Evolutionary conservation across 2,113 vertebrate genomes (phyloP).

Genomic region (Progne subis): DNA sequence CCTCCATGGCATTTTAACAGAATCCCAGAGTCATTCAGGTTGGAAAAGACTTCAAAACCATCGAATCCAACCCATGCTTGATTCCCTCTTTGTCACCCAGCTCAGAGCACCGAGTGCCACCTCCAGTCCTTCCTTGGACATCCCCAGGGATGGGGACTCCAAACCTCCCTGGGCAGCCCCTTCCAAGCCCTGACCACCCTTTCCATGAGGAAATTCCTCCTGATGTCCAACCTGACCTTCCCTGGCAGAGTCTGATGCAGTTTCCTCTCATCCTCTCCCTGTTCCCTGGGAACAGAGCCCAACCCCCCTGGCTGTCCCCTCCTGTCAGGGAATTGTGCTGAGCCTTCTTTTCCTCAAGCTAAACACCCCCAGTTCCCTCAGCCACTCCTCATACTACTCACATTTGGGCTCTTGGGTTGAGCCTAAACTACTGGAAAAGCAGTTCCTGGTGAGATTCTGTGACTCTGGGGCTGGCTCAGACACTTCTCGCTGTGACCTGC

Average conservation of each 20-base stretch:
- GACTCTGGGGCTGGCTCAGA: not conserved
- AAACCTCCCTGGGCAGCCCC: not conserved
- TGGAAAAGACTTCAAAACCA: not conserved
- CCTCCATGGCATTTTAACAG: not conserved
- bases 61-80: rapidly evolving
- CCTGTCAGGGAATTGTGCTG: not conserved
- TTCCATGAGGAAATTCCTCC: not conserved
- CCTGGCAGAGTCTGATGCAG: rapidly evolving
- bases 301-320: rapidly evolving
- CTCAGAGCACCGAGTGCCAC: not conserved
- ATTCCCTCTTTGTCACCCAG: not conserved
- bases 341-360: too few relatives aligned
- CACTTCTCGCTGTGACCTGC: rapidly evolving
- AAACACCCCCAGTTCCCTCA: not conserved
- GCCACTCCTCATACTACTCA: not conserved
- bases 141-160: not conserved
- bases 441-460: not conserved
- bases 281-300: not conserved
- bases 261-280: not conserved
- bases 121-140: rapidly evolving
- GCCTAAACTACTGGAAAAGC: not conserved
- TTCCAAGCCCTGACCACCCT: rapidly evolving
- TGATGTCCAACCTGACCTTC: not conserved
- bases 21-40: not conserved
- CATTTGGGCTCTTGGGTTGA: not conserved